Evolutionary conservation across 2,888 invertebrate species (phyloP), one percentile per base, ranked within the genome.

Genomic region (Empis livida): DNA sequence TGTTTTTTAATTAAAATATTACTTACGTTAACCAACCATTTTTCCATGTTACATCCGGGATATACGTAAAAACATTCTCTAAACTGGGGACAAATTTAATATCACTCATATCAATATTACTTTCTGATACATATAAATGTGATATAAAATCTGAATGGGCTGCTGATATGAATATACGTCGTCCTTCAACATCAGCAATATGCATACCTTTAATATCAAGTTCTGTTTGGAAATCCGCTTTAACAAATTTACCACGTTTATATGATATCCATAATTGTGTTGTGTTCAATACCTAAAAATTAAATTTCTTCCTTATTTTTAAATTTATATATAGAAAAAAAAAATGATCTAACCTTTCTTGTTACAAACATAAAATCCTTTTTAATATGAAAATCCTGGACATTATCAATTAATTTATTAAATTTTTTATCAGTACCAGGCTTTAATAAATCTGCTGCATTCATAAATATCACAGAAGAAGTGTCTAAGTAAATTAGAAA

Each of bases 311-410:
- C n/a, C n/a, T n/a, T 5, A 35, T 15, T 23, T 27, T 23, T 17
- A 14, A 17, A n/a, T 30, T 10, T 27, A 39, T 27, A 39, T n/a
- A n/a, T n/a, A n/a, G n/a, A n/a, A n/a, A n/a, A n/a, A n/a, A n/a
- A n/a, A n/a, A n/a, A n/a, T n/a, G n/a, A n/a, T n/a, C 10, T 27
- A 10, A 39, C 68, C 61, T 78, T 79, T 60, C 79, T 81, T 0
- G 86, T 84, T 1, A 83, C 88, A 68, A 93, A 91, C 78, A 90
- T 80, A 64, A 83, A 92, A 57, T 88, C 85, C 14, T 82, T 86
- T 60, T 81, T 82, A 31, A 89, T 77, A 61, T 84, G 83, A 65
- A 92, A 88, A 62, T 91, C 88, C 59, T 83, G 79, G 2, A 88
- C 84, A 54, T 82, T 76, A 15, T 75, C 73, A 42, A 84, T 76